phyloP scores from a whole-genome alignment of 1,140 invertebrate genomes.

The Zaprionus taronus region DNA sequence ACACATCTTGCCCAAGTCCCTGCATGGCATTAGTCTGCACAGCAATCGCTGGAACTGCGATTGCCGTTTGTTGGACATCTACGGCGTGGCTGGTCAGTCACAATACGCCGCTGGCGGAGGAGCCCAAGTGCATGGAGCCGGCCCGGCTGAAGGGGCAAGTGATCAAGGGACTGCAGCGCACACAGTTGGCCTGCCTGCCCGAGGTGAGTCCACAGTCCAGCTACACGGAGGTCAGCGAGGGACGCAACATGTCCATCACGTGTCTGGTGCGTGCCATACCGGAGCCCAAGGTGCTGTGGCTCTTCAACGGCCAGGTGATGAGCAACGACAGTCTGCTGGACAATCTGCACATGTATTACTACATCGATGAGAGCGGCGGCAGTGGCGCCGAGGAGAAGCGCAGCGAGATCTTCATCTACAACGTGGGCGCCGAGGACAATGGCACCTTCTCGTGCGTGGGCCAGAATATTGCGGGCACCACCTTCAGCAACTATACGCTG shows the following conservation, averaged over 20 bases:
- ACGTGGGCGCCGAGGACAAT: conserved; percentile 90
- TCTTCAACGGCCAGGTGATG: conserved; percentile 90
- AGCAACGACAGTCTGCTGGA: conserved; percentile 89
- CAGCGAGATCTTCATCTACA: conserved; percentile 91
- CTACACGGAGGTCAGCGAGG: conserved; percentile 91
- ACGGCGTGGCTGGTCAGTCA: conserved; percentile 91
- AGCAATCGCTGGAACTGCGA: conserved; percentile 96
- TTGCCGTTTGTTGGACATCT: conserved; percentile 90
- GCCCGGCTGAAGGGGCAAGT: conserved; percentile 87
- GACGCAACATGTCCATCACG: conserved; percentile 91
- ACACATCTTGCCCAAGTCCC: conserved; percentile 88
- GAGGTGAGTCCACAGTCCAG: conserved; percentile 88
- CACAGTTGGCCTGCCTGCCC: conserved; percentile 93
- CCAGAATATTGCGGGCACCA: conserved; percentile 91
- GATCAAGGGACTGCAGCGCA: conserved; percentile 89
- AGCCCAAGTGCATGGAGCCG: conserved; percentile 91
- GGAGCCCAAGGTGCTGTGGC: conserved; percentile 91
- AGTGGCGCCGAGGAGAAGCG: conserved; percentile 88
- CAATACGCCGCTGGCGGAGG: conserved; percentile 89
- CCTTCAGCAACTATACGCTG: conserved; percentile 91
- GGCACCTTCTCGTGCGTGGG: conserved; percentile 93
- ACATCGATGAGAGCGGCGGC: conserved; percentile 88
- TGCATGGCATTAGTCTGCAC: conserved; percentile 92
- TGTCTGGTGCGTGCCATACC: conserved; percentile 92
- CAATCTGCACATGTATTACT: conserved; percentile 88